These are phyloP conservation scores for Spheniscus mendiculus DNA, from an alignment of 2,113 vertebrate genomes.

Conservation along the genomic window DNA sequence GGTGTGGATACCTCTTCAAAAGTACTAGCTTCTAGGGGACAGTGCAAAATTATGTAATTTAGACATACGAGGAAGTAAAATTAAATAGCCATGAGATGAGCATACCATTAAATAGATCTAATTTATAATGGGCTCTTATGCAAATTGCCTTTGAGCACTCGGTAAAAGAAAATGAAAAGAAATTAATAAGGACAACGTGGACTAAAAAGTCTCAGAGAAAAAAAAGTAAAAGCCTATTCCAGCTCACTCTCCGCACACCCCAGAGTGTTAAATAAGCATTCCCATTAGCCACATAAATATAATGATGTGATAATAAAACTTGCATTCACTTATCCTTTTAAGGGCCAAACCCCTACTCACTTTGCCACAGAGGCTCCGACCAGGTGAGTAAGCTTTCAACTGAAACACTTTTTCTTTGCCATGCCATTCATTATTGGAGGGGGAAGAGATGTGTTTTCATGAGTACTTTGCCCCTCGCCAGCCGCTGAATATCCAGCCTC, in stretches of 20 bases:
- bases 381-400: background rate
- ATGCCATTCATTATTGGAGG: background rate
- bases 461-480: background rate
- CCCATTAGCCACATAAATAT: background rate
- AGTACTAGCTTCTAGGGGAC: constrained; percentile 25
- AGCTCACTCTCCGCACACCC: background rate
- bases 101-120: constrained; percentile 42
- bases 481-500: background rate
- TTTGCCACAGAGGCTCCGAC: background rate
- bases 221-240: background rate
- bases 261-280: constrained; percentile 18
- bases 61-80: constrained; percentile 25
- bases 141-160: constrained; percentile 65
- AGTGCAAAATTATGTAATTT: constrained; percentile 41
- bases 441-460: background rate
- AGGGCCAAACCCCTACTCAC: background rate
- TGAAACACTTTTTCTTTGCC: background rate
- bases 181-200: constrained; percentile 41
- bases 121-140: constrained; percentile 56
- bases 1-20: background rate
- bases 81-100: constrained; percentile 63
- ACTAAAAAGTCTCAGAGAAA: background rate
- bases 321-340: background rate
- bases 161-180: constrained; percentile 50
- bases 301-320: background rate